Evolutionary conservation across 64 coral and sea anemone species (phyloP), one percentile per base, ranked within the genome.

Genomic region (Porites australiensis): DNA sequence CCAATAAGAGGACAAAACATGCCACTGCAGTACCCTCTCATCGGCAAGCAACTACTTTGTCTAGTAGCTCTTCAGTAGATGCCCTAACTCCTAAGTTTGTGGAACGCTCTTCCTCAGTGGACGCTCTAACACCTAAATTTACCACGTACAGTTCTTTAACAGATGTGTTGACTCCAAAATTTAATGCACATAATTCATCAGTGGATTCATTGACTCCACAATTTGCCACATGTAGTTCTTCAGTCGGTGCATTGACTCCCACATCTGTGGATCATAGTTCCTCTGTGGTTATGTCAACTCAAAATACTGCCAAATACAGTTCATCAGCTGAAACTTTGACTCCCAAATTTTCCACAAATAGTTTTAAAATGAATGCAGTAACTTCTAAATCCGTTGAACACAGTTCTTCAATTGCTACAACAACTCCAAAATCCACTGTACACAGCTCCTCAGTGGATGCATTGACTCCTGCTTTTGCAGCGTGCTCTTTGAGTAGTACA

Each of bases 1-100:
- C 44, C 13, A 92, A 87, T 72, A 93, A 93, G 48, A 93, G 87
- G 70, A 77, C 83, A 23, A 93, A 87, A 87, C 83, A 93, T 4
- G 23, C 73, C 7, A 2, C 81, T 20, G 18, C 60, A 45, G 4
- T 45, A 68, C 18, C 16, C 5, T 13, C 63, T 9, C 44, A 61
- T 15, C 19, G 75, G 15, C 82, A 87, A 55, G 66, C 55, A 70
- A 70, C 21, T 70, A 85, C 16, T 37, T 0, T 37, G 27, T 37
- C 27, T 86, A 72, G 70, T 14, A 77, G 61, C 72, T 15, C 49
- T 1, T 74, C 59, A 16, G 45, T 65, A 16, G 79, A 83, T 65
- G 79, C 79, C 2, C 70, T 77, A 8, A 80, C 75, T 13, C 58
- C 88, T 9, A 90, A 70, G 52, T 79, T 78, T 79, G 86, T 50